phyloP scores from a whole-genome alignment of 2,888 invertebrate genomes.

The Pachliopta kotzebuea region DNA sequence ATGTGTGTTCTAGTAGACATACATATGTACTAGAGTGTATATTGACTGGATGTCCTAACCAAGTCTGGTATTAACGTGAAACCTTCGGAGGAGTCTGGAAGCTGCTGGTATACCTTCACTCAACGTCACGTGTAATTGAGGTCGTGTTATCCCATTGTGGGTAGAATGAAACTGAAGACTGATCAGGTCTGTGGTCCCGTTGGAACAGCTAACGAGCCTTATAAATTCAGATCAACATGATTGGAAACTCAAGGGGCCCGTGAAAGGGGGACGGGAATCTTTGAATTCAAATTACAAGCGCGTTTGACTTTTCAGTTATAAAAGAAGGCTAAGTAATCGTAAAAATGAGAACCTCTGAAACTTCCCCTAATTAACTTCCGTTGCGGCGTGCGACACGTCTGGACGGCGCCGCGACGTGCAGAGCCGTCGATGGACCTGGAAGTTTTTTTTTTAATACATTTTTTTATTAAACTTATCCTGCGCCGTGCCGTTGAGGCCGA shows the following conservation, averaged over 20 bases:
- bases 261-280: no score
- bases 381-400: not conserved
- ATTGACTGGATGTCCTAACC: no score
- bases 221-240: conserved; percentile 22
- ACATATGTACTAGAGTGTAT: no score
- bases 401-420: not conserved
- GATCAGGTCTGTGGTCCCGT: conserved; percentile 8
- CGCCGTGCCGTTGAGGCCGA: not conserved
- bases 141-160: not conserved
- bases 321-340: conserved; percentile 1
- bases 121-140: no score
- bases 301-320: conserved; percentile 10
- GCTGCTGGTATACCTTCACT: no score
- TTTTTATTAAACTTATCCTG: not conserved
- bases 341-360: conserved; percentile 1
- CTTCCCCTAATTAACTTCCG: conserved; percentile 6
- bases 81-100: no score
- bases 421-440: not conserved
- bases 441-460: not conserved
- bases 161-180: conserved; percentile 6
- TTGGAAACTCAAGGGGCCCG: conserved; percentile 15
- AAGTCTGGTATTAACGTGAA: no score
- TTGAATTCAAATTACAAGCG: conserved; percentile 19
- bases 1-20: no score
- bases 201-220: conserved; percentile 18